phyloP scores from a whole-genome alignment of 2,888 invertebrate species.

The Iselma pallidipennis region DNA sequence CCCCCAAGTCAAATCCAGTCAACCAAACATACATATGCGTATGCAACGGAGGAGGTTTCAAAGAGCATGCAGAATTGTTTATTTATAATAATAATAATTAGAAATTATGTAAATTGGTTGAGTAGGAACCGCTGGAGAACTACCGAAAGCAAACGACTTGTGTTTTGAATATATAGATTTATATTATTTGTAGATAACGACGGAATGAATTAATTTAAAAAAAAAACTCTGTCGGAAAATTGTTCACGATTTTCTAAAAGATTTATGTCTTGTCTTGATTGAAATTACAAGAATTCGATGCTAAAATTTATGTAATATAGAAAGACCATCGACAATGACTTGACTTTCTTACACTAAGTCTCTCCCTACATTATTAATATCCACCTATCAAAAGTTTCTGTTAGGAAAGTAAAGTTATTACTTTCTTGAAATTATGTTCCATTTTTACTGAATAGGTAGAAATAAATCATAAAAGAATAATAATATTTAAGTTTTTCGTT shows the following conservation, averaged over 20 bases:
- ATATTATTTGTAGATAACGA: no score
- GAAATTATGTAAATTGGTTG: no score
- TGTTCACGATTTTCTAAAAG: neutral
- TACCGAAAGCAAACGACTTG: no score
- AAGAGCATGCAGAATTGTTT: no score
- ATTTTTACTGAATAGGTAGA: slow-evolving; percentile 14
- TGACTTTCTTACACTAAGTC: slow-evolving; percentile 12
- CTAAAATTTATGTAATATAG: slow-evolving; percentile 19
- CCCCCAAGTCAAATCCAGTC: no score
- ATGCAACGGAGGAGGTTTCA: no score
- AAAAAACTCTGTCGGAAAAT: neutral
- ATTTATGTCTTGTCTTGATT: neutral
- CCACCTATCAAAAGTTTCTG: slow-evolving; percentile 21
- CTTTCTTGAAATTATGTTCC: slow-evolving; percentile 9
- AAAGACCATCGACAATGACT: slow-evolving; percentile 17
- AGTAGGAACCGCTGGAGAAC: no score
- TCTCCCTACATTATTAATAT: slow-evolving; percentile 19
- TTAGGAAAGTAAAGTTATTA: slow-evolving; percentile 19
- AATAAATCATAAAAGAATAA: slow-evolving; percentile 9
- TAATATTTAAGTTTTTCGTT: no score
- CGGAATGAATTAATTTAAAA: neutral
- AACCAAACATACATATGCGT: no score
- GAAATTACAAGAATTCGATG: neutral
- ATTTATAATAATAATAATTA: no score
- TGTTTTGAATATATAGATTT: no score